Percentiles rank a stretch among this genome's conserved stretches.
These are phyloP conservation scores for Acrocephalus scirpaceus DNA, from an alignment of 2,797 vertebrate species.

Conservation along the genomic window DNA sequence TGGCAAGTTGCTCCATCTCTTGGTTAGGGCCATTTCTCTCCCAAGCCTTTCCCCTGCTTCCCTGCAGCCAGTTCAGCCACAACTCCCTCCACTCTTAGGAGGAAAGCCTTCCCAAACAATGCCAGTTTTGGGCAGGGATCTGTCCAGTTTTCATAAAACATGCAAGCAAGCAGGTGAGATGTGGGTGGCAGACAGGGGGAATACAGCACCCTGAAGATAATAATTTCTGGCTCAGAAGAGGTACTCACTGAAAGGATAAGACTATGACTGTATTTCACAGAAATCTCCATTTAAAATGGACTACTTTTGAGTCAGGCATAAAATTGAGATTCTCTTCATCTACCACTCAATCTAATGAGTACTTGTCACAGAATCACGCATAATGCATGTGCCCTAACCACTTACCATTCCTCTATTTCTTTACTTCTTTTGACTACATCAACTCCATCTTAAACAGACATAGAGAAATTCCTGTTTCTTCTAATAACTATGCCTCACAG, in stretches of 20 bases:
- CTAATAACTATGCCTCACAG: neutral
- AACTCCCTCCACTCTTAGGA: neutral
- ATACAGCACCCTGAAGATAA: neutral
- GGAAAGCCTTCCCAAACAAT: neutral
- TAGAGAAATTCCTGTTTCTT: neutral
- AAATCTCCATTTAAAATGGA: neutral
- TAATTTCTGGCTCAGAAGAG: neutral
- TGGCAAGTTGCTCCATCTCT: neutral
- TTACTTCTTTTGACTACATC: neutral
- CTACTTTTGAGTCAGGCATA: neutral
- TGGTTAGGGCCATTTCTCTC: neutral
- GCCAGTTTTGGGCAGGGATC: neutral
- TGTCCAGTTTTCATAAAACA: neutral
- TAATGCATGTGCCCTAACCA: neutral
- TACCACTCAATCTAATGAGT: neutral
- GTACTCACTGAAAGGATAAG: neutral
- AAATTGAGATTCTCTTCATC: neutral
- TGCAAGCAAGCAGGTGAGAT: neutral
- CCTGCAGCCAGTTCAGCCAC: neutral
- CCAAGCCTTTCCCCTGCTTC: neutral
- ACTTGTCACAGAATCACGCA: neutral
- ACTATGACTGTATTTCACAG: neutral
- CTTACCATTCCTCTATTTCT: neutral
- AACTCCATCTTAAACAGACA: neutral
- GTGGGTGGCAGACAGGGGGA: neutral